Base-by-base conservation (phyloP, 2,888 invertebrate genomes). In the Hyalella azteca region DNA sequence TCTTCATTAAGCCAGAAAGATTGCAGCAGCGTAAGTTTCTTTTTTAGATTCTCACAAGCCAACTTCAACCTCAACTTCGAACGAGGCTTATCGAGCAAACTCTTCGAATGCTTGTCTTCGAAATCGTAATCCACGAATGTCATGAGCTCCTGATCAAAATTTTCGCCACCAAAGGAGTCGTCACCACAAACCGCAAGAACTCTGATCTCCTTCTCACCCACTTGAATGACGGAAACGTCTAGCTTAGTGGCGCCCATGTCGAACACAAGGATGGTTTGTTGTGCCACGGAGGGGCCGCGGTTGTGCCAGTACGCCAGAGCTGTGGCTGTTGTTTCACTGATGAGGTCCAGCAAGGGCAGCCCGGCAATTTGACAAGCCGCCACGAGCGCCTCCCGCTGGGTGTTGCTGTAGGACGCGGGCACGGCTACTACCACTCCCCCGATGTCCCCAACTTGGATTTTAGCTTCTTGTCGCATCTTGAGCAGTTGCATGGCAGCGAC, bases 371-470 rank as follows among this genome's bases (percentile, higher is more conserved):
- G 54, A 3, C 54, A 54, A 9, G 54, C 54, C n/a, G 54, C 26
- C 54, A 54, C 54, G 54, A 54, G 15, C n/a, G n/a, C 54, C 54
- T 54, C 54, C 19, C 54, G 54, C n/a, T 54, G 54, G 13, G 54
- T 9, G 54, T 54, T 54, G 54, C 54, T n/a, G 54, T n/a, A 54
- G 54, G 15, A 54, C 9, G 45, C 45, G 45, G 45, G 45, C 9
- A 45, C 45, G 15, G 45, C 9, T 15, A 45, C 45, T 11, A 54
- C 54, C 9, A 22, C 54, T n/a, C 54, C 54, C 22, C 54, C 54
- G 54, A 54, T 22, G 9, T 54, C 54, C n/a, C 54, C 54, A 22
- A 54, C n/a, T 9, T 3, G 19, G 9, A 9, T 9, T 22, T 54
- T 22, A 13, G 54, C 54, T n/a, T 54, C 19, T 54, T 54, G 54